Evolutionary conservation across 1,140 invertebrate species (phyloP), one percentile per base, ranked within the genome.

Genomic region (Ladona fulva): DNA sequence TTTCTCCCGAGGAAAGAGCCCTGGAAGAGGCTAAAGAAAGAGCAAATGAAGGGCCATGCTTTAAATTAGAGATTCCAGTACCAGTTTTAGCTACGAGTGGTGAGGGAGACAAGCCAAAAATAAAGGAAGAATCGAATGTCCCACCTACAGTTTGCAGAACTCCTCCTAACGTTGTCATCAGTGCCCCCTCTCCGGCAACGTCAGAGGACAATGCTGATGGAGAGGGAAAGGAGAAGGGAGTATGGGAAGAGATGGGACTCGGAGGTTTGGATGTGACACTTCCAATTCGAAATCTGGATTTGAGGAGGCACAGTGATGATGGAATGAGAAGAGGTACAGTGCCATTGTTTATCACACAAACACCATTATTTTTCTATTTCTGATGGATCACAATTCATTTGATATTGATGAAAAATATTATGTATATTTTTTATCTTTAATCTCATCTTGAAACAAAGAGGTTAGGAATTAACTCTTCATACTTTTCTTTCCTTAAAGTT

Each of bases 121-220:
- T 22, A 22, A 22, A 3, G 1, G 1, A 25, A 19, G 74, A 25
- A 75, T 25, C 37, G 6, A 3, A 25, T 14, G 24, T 11, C 74
- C 74, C 3, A 16, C 74, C 25, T 11, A 14, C 44, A 25, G 74
- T 73, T 73, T 77, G 66, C 76, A 73, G 75, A 77, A 24, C 59
- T 16, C 80, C 80, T 74, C 80, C 80, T 37, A 80, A 80, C 52
- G 80, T 81, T 29, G 79, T 81, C 77, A 80, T 81, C 37, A 79
- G 80, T 75, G 78, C 79, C 42, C 81, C 81, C 8, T 81, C 81
- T 11, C 78, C 80, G 6, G 79, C 79, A 0, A 78, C 80, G 7
- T 74, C 76, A 24, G 74, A 76, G 25, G 77, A 80, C 42, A 37
- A 37, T 8, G 29, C 29, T 37, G 29, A 37, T 37, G 37, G 14